Conservation (phyloP, 2,888 invertebrate genomes). For the Netelia inedita region DNA sequence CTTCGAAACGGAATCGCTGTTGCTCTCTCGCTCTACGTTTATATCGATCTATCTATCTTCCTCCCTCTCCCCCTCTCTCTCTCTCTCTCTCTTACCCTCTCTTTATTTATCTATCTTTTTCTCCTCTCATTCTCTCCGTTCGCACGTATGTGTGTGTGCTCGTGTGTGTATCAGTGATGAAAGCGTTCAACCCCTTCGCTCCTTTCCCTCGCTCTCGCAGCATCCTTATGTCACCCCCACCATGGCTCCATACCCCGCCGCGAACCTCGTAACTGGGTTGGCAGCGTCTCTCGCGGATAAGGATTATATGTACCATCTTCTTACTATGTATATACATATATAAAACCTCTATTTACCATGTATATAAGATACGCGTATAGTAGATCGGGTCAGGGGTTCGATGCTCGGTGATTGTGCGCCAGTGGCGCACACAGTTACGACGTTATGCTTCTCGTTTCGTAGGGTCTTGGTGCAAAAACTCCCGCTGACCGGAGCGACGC, state of each 20-base stretch:
- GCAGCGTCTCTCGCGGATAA: slow-evolving; percentile 40
- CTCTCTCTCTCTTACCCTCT: slow-evolving; percentile 21
- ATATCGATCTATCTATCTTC: slow-evolving; percentile 4
- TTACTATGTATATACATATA: neutral
- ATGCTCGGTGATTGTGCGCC: slow-evolving; percentile 26
- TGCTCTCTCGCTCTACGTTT: neutral
- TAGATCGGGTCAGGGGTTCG: slow-evolving; percentile 52
- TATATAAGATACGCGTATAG: neutral
- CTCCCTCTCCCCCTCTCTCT: slow-evolving; percentile 34
- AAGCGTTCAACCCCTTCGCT: slow-evolving; percentile 14
- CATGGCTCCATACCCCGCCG: neutral
- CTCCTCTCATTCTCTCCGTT: no score
- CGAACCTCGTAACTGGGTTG: slow-evolving; percentile 38
- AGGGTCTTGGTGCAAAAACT: slow-evolving; percentile 31
- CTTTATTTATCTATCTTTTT: slow-evolving; percentile 11
- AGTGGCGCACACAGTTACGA: slow-evolving; percentile 9
- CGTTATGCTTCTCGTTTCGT: slow-evolving; percentile 19
- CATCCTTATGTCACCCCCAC: neutral
- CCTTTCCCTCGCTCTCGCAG: neutral
- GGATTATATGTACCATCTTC: neutral
- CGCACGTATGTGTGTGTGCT: slow-evolving; percentile 16
- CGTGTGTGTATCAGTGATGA: slow-evolving; percentile 31
- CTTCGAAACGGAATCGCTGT: neutral
- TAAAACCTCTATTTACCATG: slow-evolving; percentile 4
- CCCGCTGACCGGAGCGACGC: slow-evolving; percentile 17